Evolutionary conservation across 2,113 vertebrate species (phyloP).

Genomic region (Myotis brandtii): DNA sequence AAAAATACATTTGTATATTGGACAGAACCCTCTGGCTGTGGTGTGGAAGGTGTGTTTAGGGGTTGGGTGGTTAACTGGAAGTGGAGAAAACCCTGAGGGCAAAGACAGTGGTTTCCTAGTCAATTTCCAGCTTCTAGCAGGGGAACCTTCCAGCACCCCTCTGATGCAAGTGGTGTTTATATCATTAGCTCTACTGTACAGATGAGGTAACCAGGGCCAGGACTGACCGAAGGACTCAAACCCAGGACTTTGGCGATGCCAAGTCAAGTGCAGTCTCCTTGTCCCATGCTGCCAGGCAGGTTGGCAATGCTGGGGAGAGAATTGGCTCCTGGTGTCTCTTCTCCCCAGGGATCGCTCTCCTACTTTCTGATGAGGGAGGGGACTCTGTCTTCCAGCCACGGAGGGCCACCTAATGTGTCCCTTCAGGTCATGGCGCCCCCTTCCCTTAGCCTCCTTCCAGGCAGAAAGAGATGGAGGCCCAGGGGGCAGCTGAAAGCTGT

Average conservation of each 20-base stretch:
- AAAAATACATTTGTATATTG: neutral
- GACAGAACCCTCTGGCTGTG: neutral
- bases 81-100: neutral
- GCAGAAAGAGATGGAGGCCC: neutral
- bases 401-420: neutral
- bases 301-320: neutral
- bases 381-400: neutral
- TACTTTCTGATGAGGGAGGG: neutral
- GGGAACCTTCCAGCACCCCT: neutral
- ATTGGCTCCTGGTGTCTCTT: neutral
- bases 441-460: neutral
- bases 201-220: neutral
- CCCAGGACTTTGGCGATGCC: neutral
- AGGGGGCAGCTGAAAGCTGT: neutral
- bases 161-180: neutral
- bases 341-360: neutral
- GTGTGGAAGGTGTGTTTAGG: neutral
- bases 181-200: neutral
- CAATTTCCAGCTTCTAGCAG: neutral
- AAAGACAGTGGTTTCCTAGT: neutral
- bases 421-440: neutral
- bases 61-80: neutral
- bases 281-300: accelerated
- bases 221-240: neutral
- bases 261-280: neutral